Conservation (phyloP, 92 coral and sea anemone species). For the Epizoanthus rinbou region DNA sequence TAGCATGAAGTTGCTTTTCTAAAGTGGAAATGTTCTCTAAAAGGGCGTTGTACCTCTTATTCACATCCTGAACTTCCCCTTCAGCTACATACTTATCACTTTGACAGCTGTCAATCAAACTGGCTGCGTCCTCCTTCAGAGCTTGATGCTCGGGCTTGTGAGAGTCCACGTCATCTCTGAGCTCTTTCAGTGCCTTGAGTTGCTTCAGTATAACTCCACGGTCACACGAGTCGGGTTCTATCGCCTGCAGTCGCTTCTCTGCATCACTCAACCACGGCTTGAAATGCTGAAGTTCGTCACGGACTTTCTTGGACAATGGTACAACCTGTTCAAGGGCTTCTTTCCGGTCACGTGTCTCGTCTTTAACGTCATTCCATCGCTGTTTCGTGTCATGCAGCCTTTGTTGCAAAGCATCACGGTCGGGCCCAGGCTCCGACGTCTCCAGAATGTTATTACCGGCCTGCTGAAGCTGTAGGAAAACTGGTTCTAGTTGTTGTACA, state of each 20-base stretch:
- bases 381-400: constrained; percentile 87
- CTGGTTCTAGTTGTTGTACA: constrained; percentile 80
- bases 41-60: constrained; percentile 80
- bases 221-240: constrained; percentile 78
- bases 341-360: constrained; percentile 79
- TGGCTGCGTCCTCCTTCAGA: constrained; percentile 73
- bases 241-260: constrained; percentile 67
- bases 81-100: constrained; percentile 90
- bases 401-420: constrained; percentile 83
- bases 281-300: constrained; percentile 70
- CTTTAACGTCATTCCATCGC: constrained; percentile 81
- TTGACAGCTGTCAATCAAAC: constrained; percentile 80
- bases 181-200: constrained; percentile 63
- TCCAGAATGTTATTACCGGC: constrained; percentile 82
- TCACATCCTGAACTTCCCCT: constrained; percentile 87
- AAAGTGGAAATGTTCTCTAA: constrained; percentile 53
- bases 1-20: constrained; percentile 63
- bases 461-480: constrained; percentile 83
- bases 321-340: constrained; percentile 83
- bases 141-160: constrained; percentile 76
- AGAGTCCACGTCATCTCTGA: constrained; percentile 72
- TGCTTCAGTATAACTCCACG: constrained; percentile 80
- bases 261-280: constrained; percentile 90
- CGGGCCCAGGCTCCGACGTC: constrained; percentile 97
- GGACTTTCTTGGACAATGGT: constrained; percentile 89